Conservation (phyloP, 2,113 vertebrate species). For the Amblyopsis rosae region DNA sequence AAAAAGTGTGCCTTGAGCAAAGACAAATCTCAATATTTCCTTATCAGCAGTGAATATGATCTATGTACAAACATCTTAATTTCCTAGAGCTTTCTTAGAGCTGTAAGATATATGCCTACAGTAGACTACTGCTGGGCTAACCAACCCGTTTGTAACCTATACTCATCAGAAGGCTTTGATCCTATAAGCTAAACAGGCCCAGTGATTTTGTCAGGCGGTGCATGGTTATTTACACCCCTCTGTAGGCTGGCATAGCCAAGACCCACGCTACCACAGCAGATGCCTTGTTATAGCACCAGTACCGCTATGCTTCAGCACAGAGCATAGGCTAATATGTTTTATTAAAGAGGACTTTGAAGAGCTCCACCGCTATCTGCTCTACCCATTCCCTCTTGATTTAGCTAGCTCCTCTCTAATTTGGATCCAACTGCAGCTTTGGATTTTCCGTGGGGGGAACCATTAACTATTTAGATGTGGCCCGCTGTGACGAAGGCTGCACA, state of each 20-base stretch:
- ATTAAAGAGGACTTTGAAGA: conserved; percentile 76
- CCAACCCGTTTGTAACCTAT: conserved; percentile 58
- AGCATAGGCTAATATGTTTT: conserved; percentile 65
- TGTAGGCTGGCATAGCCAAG: neutral
- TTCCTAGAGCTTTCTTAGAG: conserved; percentile 28
- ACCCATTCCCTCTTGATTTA: conserved; percentile 44
- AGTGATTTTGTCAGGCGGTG: conserved; percentile 13
- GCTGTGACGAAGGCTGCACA: conserved; percentile 37
- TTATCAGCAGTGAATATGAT: conserved; percentile 34
- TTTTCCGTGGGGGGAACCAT: conserved; percentile 50
- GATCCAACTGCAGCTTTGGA: conserved; percentile 58
- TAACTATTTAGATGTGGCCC: conserved; percentile 67
- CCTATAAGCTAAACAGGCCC: conserved; percentile 37
- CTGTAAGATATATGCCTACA: too few relatives aligned
- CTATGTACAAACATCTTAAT: conserved; percentile 34
- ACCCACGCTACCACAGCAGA: neutral
- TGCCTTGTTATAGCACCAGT: conserved; percentile 15
- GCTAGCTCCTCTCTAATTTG: conserved; percentile 61
- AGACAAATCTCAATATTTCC: conserved; percentile 27
- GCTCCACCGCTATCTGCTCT: conserved; percentile 47
- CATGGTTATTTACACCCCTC: conserved; percentile 5
- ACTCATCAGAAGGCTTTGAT: conserved; percentile 39
- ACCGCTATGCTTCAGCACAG: conserved; percentile 28
- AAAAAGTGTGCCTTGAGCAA: conserved; percentile 21
- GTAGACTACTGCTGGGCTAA: conserved; percentile 25